Conservation (phyloP, 2,888 invertebrate species). For the Amphipyra tragopoginis region DNA sequence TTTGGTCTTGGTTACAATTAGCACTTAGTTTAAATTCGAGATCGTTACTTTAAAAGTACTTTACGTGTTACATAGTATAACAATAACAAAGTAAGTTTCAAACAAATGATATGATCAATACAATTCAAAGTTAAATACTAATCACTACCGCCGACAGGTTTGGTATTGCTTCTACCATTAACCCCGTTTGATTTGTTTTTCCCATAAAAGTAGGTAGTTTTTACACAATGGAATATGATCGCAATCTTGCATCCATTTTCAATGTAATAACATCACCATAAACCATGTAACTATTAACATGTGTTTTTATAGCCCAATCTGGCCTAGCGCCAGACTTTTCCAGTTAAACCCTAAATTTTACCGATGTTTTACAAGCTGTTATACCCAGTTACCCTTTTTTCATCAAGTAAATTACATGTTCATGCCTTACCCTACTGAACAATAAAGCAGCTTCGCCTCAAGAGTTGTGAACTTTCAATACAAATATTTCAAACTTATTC, state of each 20-base stretch:
- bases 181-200: neutral
- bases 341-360: constrained; percentile 3
- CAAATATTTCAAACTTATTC: constrained; percentile 6
- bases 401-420: constrained; percentile 1
- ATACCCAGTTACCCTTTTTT: constrained; percentile 7
- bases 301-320: constrained; percentile 14
- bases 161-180: neutral
- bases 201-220: neutral
- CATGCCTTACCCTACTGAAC: constrained; percentile 2
- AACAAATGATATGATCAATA: neutral
- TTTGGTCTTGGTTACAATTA: neutral
- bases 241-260: neutral
- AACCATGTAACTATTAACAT: constrained; percentile 7
- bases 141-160: no score
- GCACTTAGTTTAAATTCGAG: no score
- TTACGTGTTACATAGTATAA: neutral
- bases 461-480: constrained; percentile 2
- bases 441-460: neutral
- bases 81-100: neutral
- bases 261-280: neutral
- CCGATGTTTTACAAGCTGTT: constrained; percentile 7
- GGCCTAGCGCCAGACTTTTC: constrained; percentile 18
- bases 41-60: neutral
- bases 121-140: neutral
- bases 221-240: neutral